Evolutionary conservation across 1,140 invertebrate genomes (phyloP).

Genomic region (Pachypsylla venusta): DNA sequence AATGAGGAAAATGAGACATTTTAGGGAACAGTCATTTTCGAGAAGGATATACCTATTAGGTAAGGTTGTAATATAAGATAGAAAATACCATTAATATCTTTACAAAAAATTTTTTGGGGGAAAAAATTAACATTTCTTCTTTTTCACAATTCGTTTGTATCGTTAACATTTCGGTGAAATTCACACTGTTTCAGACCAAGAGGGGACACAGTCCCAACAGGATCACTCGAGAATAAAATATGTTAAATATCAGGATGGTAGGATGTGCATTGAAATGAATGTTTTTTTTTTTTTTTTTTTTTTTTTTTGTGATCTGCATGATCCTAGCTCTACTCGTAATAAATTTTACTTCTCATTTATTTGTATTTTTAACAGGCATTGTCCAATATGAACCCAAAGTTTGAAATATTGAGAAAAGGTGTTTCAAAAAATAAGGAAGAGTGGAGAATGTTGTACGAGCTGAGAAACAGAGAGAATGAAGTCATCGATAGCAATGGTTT

Average conservation of each 20-base stretch:
- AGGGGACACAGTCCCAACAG: background rate
- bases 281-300: background rate
- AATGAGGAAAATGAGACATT: too few species aligned
- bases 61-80: too few species aligned
- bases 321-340: background rate
- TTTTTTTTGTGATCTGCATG: background rate
- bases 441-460: background rate
- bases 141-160: too few species aligned
- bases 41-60: too few species aligned
- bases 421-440: background rate
- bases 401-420: slow-evolving; percentile 1
- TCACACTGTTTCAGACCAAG: background rate
- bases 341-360: background rate
- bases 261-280: background rate
- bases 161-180: too few species aligned
- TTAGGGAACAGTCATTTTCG: too few species aligned
- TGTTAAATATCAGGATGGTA: background rate
- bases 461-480: too few species aligned
- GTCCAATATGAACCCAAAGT: slow-evolving; percentile 4
- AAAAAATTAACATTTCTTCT: too few species aligned
- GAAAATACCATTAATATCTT: too few species aligned
- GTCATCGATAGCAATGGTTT: too few species aligned
- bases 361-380: background rate
- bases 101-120: too few species aligned
- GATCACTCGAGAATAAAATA: background rate